Conservation (phyloP, 2,797 vertebrate genomes). For the Leuciscus waleckii region DNA sequence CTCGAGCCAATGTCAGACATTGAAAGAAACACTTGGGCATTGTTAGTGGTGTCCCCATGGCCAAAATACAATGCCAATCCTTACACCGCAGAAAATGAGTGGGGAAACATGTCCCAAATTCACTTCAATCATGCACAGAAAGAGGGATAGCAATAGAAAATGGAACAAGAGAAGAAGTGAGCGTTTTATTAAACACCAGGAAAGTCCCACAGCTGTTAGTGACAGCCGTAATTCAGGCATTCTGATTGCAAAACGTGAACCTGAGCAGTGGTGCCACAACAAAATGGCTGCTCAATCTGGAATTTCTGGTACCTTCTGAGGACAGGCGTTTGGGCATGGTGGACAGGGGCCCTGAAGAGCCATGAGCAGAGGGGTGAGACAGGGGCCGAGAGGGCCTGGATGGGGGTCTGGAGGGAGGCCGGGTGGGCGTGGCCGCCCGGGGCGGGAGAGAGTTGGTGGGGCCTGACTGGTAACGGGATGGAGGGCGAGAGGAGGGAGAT, state of each 20-base stretch:
- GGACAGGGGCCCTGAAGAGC: conserved; percentile 93
- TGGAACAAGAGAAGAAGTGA: conserved; percentile 24
- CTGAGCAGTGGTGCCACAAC: conserved; percentile 43
- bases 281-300: conserved; percentile 42
- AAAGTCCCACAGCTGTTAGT: conserved; percentile 50
- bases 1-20: conserved; percentile 6
- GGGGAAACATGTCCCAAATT: conserved; percentile 18
- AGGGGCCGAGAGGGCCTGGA: conserved; percentile 98
- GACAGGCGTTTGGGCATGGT: conserved; percentile 99
- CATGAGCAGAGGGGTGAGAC: conserved; percentile 98
- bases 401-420: conserved; percentile 99
- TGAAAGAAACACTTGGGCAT: conserved; percentile 10
- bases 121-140: conserved; percentile 38
- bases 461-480: conserved; percentile 99
- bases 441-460: conserved; percentile 93
- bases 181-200: conserved; percentile 47
- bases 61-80: conserved; percentile 25
- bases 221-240: conserved; percentile 26
- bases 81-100: conserved; percentile 14
- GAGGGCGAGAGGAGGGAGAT: conserved; percentile 99
- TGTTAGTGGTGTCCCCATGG: conserved; percentile 6
- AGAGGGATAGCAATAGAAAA: conserved; percentile 20
- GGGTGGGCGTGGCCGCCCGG: conserved; percentile 97
- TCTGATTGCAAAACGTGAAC: conserved; percentile 47
- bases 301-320: conserved; percentile 95